phyloP scores from a whole-genome alignment of 2,888 invertebrate genomes.

The Pomacea canaliculata region DNA sequence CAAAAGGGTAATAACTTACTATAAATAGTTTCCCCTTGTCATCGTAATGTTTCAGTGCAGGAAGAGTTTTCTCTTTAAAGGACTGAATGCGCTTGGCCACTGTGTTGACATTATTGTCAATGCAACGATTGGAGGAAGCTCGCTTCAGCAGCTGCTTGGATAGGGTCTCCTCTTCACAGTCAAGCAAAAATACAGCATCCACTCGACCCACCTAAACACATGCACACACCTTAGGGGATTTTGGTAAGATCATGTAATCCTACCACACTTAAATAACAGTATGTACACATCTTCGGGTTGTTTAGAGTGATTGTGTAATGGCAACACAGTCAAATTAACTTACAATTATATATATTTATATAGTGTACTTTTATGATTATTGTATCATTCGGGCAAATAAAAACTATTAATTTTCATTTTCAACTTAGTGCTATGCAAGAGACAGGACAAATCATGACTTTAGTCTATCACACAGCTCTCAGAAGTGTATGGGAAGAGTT shows the following conservation, averaged over 20 bases:
- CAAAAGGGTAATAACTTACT: slow-evolving; percentile 41
- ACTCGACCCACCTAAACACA: slow-evolving; percentile 55
- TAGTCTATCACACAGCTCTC: too few relatives aligned
- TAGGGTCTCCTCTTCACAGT: slow-evolving; percentile 60
- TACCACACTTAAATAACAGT: neutral
- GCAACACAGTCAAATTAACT: too few relatives aligned
- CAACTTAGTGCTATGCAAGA: too few relatives aligned
- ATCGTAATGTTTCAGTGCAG: slow-evolving; percentile 61
- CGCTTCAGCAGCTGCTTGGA: slow-evolving; percentile 49
- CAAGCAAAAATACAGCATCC: slow-evolving; percentile 58
- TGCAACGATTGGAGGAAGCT: slow-evolving; percentile 39
- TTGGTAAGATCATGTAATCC: neutral
- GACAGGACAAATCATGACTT: too few relatives aligned
- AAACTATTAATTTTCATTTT: too few relatives aligned
- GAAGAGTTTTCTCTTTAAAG: slow-evolving; percentile 63
- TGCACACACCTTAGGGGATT: too few relatives aligned
- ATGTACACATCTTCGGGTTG: neutral
- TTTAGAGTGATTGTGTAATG: too few relatives aligned
- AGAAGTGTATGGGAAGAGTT: too few relatives aligned
- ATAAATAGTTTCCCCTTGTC: slow-evolving; percentile 57
- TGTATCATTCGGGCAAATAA: too few relatives aligned
- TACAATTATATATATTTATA: neutral
- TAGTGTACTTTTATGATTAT: neutral
- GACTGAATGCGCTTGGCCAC: slow-evolving; percentile 47
- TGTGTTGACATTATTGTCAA: slow-evolving; percentile 52